Conservation (phyloP, 2,888 invertebrate genomes). For the Xanthia icteritia region DNA sequence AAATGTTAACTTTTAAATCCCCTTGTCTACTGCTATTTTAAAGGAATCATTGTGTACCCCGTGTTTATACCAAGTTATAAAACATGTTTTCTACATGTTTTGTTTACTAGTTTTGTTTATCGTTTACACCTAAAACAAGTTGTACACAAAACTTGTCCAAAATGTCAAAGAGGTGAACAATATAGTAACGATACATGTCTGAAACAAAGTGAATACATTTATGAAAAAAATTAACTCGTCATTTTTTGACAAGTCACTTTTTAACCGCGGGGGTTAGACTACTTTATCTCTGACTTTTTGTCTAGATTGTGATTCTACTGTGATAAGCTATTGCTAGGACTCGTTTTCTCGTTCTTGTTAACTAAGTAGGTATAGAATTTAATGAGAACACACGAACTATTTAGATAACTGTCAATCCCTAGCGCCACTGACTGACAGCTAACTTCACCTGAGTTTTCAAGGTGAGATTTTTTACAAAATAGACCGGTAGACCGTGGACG, state of each 20-base stretch:
- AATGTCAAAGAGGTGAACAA: neutral
- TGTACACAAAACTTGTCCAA: neutral
- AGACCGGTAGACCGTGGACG: neutral
- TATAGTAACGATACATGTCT: neutral
- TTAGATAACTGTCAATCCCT: neutral
- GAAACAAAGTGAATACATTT: neutral
- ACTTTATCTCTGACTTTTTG: constrained; percentile 20
- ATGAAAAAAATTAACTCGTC: neutral
- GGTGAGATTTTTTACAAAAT: neutral
- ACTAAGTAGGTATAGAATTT: neutral
- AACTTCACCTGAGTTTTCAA: neutral
- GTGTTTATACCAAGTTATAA: too few species aligned
- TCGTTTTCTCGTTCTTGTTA: neutral
- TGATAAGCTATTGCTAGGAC: neutral
- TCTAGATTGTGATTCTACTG: constrained; percentile 14
- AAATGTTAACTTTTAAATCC: constrained; percentile 66
- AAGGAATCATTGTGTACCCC: constrained; percentile 31
- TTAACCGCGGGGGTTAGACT: neutral
- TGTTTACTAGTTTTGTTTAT: neutral
- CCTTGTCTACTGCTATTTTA: constrained; percentile 37
- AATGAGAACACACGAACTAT: neutral
- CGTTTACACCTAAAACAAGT: neutral
- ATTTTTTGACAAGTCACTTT: neutral
- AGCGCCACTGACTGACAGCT: neutral
- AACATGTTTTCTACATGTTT: neutral